Conservation (phyloP, 2,113 vertebrate species). For the Heloderma charlesbogerti region DNA sequence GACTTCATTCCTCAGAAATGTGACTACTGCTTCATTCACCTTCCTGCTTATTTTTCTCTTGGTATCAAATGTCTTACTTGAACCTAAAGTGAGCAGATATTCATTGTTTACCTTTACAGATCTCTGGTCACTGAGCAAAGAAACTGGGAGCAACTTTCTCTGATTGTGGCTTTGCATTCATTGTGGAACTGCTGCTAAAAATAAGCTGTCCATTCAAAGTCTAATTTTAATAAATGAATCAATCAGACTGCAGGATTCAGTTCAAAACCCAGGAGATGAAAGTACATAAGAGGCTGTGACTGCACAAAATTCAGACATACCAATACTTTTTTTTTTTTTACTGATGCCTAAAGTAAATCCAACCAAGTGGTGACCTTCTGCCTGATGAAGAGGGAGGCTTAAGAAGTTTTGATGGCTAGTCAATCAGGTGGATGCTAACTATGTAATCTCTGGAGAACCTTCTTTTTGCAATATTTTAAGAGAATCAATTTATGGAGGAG, state of each 20-base stretch:
- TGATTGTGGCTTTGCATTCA: slow-evolving; percentile 54
- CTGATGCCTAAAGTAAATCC: not conserved
- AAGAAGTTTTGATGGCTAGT: not conserved
- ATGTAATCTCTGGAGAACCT: not conserved
- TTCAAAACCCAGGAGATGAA: slow-evolving; percentile 32
- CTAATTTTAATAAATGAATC: slow-evolving; percentile 55
- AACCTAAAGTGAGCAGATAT: slow-evolving; percentile 61
- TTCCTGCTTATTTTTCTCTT: slow-evolving; percentile 70
- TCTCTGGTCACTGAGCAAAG: slow-evolving; percentile 43
- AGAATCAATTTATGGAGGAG: not conserved
- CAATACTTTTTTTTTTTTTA: not conserved
- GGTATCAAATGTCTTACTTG: slow-evolving; percentile 73
- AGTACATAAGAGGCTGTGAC: not conserved
- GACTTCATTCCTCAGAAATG: slow-evolving; percentile 83
- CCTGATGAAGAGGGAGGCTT: accelerated
- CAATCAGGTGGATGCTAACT: slow-evolving; percentile 13
- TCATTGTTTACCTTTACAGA: slow-evolving; percentile 64
- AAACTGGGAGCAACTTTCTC: slow-evolving; percentile 28
- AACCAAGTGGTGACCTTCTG: not conserved
- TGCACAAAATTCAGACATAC: not conserved
- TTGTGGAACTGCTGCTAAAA: slow-evolving; percentile 39
- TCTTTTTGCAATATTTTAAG: not conserved
- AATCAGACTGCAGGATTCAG: not conserved
- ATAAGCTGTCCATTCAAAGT: slow-evolving; percentile 3
- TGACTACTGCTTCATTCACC: slow-evolving; percentile 75